Evolutionary conservation across 2,797 vertebrate species (phyloP).

Genomic region (Macroramphosus scolopax): DNA sequence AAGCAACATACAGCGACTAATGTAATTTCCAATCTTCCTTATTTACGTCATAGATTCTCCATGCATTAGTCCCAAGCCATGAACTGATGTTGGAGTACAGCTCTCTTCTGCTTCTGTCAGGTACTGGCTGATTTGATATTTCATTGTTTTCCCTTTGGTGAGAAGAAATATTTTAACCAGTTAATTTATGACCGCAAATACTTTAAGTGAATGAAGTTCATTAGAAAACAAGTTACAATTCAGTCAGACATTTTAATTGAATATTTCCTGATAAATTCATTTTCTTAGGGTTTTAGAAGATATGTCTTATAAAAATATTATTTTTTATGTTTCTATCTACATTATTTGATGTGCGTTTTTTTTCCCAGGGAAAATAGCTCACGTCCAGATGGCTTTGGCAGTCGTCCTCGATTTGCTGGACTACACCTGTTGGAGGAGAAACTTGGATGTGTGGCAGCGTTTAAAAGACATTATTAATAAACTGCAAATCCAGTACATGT

Average conservation of each 20-base stretch:
- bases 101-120: constrained; percentile 59
- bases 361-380: constrained; percentile 70
- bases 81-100: constrained; percentile 89
- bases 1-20: background rate
- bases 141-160: background rate
- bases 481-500: constrained; percentile 73
- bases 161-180: too few species aligned
- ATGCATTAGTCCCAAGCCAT: constrained; percentile 85
- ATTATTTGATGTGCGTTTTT: background rate
- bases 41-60: constrained; percentile 75
- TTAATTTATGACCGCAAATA: too few species aligned
- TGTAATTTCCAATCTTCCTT: background rate
- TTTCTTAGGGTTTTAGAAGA: too few species aligned
- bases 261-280: too few species aligned
- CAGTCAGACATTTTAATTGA: too few species aligned
- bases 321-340: too few species aligned
- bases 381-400: constrained; percentile 70
- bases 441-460: constrained; percentile 79
- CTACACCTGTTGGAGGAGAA: constrained; percentile 84
- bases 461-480: constrained; percentile 74
- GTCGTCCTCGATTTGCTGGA: constrained; percentile 86
- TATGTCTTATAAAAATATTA: too few species aligned
- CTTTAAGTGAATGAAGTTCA: too few species aligned
- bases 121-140: constrained; percentile 60
- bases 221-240: too few species aligned